A percentile compares a stretch with the other conserved stretches of the same genome.
Evolutionary conservation across 2,888 invertebrate species (phyloP).

Genomic region (Caenorhabditis panamensis): DNA sequence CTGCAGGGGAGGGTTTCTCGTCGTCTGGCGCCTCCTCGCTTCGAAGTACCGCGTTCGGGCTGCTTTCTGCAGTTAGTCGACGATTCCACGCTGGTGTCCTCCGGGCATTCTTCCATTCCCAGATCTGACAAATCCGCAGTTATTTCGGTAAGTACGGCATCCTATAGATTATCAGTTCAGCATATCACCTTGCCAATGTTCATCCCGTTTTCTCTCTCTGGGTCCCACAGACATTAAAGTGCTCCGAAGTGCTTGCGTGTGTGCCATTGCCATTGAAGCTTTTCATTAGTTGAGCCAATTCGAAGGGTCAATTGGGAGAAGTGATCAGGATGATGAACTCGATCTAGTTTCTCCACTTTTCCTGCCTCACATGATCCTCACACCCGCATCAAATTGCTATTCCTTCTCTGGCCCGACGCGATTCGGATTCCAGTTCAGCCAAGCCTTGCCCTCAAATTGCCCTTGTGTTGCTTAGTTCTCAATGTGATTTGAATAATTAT

Average conservation of each 20-base stretch:
- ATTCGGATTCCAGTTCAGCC: not conserved
- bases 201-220: not conserved
- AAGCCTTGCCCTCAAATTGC: too few relatives aligned
- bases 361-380: conserved; percentile 43
- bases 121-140: conserved; percentile 53
- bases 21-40: conserved; percentile 53
- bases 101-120: conserved; percentile 65
- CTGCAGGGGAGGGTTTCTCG: conserved; percentile 53
- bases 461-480: too few relatives aligned
- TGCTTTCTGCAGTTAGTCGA: conserved; percentile 61
- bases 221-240: not conserved
- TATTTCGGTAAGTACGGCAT: conserved; percentile 39
- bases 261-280: not conserved
- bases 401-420: not conserved
- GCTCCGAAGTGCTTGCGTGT: not conserved
- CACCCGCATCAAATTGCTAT: conserved; percentile 35
- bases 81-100: conserved; percentile 61
- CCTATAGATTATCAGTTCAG: not conserved
- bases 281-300: conserved; percentile 2
- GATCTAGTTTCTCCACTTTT: conserved; percentile 43
- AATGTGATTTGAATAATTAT: too few relatives aligned
- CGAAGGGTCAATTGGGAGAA: conserved; percentile 4
- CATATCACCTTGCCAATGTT: not conserved
- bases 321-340: conserved; percentile 20
- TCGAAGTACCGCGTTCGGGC: conserved; percentile 61